phyloP scores from a whole-genome alignment of 2,888 invertebrate genomes.

The Agrotis ipsilon region DNA sequence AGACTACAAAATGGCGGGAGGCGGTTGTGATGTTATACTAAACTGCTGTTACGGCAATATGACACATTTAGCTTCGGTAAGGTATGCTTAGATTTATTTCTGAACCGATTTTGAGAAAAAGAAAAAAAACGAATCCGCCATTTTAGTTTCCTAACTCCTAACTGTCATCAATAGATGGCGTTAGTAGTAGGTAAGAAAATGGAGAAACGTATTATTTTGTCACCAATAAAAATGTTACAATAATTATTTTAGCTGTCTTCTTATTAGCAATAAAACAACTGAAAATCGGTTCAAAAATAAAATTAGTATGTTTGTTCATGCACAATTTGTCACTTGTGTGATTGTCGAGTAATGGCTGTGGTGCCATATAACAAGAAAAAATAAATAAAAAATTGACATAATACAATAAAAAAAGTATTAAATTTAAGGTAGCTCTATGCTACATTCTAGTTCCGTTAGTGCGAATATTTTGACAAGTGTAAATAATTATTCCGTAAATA shows the following conservation, averaged over 20 bases:
- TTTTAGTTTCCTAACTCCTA: conserved; percentile 3
- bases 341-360: conserved; percentile 83
- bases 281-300: conserved; percentile 60
- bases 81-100: conserved; percentile 68
- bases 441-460: conserved; percentile 71
- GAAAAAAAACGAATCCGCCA: background rate
- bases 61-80: conserved; percentile 73
- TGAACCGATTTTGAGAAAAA: conserved; percentile 66
- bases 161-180: conserved; percentile 34
- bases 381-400: conserved; percentile 88
- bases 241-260: conserved; percentile 18
- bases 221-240: conserved; percentile 10
- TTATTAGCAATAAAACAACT: conserved; percentile 28
- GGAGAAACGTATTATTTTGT: background rate
- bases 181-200: conserved; percentile 12
- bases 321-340: conserved; percentile 79
- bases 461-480: conserved; percentile 63
- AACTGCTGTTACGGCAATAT: conserved; percentile 76
- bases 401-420: conserved; percentile 89
- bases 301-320: conserved; percentile 74
- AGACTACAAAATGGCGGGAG: conserved; percentile 76
- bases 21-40: conserved; percentile 81
- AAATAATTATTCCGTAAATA: background rate
- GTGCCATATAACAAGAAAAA: conserved; percentile 88
- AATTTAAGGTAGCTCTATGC: conserved; percentile 84